Conservation (phyloP, 2,113 vertebrate species). For the Petaurus breviceps region DNA sequence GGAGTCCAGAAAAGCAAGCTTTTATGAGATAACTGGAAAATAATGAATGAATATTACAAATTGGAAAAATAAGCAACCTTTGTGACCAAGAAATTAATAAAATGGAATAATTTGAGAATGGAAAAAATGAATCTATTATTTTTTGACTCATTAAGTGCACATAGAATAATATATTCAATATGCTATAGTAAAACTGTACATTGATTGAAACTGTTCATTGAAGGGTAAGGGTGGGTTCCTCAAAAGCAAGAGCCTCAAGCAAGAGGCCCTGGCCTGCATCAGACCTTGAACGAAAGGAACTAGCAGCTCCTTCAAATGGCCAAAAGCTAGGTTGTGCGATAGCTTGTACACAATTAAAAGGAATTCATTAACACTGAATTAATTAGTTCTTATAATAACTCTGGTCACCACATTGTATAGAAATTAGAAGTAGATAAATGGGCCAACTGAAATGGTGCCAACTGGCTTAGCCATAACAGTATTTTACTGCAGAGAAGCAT, state of each 20-base stretch:
- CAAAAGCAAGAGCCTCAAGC: neutral
- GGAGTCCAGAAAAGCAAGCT: slow-evolving; percentile 51
- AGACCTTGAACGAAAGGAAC: neutral
- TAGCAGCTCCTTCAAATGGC: neutral
- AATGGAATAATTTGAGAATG: slow-evolving; percentile 66
- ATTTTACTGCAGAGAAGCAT: slow-evolving; percentile 20
- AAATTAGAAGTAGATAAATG: slow-evolving; percentile 18
- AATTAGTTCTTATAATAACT: slow-evolving; percentile 30
- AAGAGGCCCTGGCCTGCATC: slow-evolving; percentile 12
- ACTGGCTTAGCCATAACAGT: slow-evolving; percentile 14
- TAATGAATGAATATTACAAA: slow-evolving; percentile 61
- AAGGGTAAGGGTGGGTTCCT: neutral
- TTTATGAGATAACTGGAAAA: slow-evolving; percentile 56
- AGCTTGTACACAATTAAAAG: neutral
- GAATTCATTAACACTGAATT: neutral
- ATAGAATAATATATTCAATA: slow-evolving; percentile 24
- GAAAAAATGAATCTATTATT: slow-evolving; percentile 64
- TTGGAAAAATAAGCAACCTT: slow-evolving; percentile 70
- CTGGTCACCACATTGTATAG: slow-evolving; percentile 46
- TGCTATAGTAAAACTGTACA: slow-evolving; percentile 53
- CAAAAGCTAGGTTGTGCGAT: neutral
- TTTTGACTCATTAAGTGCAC: slow-evolving; percentile 51
- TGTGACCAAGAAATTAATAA: slow-evolving; percentile 57
- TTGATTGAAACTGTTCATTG: slow-evolving; percentile 16
- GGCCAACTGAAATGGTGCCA: slow-evolving; percentile 50